phyloP scores from a whole-genome alignment of 2,888 invertebrate genomes.

The Clanis bilineata region DNA sequence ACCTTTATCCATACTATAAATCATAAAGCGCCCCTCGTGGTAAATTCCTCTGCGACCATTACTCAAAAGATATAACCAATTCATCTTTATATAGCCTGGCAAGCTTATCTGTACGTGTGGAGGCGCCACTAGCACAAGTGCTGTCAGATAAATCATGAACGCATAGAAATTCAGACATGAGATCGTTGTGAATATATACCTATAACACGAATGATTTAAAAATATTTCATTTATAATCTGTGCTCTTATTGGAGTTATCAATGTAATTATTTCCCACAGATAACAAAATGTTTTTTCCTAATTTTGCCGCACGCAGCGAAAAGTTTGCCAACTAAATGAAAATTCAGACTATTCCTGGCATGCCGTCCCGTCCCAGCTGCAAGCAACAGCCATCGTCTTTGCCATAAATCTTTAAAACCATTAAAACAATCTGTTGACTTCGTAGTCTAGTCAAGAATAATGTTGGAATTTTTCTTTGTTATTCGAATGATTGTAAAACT shows the following conservation, averaged over 20 bases:
- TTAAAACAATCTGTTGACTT: not conserved
- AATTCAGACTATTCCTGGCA: not conserved
- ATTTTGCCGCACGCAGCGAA: no score
- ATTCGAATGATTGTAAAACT: not conserved
- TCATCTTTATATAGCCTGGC: no score
- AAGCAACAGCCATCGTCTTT: not conserved
- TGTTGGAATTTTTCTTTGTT: not conserved
- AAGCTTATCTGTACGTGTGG: no score
- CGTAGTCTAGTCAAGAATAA: not conserved
- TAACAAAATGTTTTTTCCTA: no score
- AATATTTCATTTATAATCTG: no score
- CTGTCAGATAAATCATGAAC: no score
- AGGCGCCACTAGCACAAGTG: no score
- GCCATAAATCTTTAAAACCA: not conserved
- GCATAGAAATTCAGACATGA: no score
- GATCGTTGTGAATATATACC: no score
- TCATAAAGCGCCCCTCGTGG: not conserved
- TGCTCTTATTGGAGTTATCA: no score
- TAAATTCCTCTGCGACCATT: not conserved
- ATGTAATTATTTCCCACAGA: no score
- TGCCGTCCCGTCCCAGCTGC: not conserved
- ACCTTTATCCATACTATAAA: not conserved
- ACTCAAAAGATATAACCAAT: not conserved
- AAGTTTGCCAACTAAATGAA: not conserved
- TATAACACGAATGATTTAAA: no score